Conservation (phyloP, 2,113 vertebrate genomes). For the Labeo catla region DNA sequence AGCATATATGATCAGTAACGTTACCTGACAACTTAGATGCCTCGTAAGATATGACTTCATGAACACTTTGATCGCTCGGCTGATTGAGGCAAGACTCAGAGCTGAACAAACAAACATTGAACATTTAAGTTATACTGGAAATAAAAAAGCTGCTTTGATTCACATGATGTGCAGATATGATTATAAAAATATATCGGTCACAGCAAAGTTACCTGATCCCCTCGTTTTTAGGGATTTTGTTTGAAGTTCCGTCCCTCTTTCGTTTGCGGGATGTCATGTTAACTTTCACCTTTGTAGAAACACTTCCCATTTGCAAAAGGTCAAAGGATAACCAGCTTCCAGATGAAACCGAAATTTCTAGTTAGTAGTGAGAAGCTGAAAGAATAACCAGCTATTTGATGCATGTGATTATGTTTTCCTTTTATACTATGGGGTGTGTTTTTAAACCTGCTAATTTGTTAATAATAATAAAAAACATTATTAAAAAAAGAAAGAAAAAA, state of each 20-base stretch:
- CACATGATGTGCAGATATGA: not conserved
- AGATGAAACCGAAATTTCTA: not conserved
- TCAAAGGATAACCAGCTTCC: not conserved
- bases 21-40: conserved; percentile 68
- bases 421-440: too few relatives aligned
- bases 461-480: too few relatives aligned
- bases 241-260: conserved; percentile 17
- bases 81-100: conserved; percentile 70
- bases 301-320: not conserved
- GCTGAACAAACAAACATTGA: conserved; percentile 56
- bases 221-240: not conserved
- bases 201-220: not conserved
- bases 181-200: not conserved
- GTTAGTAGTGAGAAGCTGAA: not conserved
- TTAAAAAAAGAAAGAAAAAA: too few relatives aligned
- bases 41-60: conserved; percentile 66
- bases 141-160: too few relatives aligned
- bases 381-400: too few relatives aligned
- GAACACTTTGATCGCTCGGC: conserved; percentile 57
- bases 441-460: too few relatives aligned
- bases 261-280: not conserved
- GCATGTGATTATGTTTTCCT: too few relatives aligned
- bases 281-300: not conserved
- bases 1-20: not conserved
- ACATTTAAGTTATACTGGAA: not conserved